Evolutionary conservation across 2,797 vertebrate genomes (phyloP).

Genomic region (Anas bernieri): DNA sequence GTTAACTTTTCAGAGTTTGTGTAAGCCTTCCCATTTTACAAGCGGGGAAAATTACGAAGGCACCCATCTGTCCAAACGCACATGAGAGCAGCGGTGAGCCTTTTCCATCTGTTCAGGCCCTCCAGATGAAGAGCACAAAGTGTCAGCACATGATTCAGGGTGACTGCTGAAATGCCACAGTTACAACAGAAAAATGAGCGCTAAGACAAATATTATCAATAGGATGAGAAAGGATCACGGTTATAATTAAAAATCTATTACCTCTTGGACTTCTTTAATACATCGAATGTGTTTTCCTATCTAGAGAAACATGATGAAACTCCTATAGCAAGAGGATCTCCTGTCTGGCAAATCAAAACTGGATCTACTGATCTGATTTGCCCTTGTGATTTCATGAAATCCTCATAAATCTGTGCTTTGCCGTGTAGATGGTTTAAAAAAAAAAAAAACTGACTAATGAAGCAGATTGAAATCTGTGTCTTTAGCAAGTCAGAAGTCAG

Average conservation of each 20-base stretch:
- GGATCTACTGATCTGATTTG: neutral
- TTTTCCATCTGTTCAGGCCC: neutral
- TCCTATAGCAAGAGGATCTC: neutral
- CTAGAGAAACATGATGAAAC: neutral
- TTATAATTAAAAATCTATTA: neutral
- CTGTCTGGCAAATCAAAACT: neutral
- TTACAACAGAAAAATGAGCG: neutral
- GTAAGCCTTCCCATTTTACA: neutral
- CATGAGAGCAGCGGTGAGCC: neutral
- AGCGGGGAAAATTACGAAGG: neutral
- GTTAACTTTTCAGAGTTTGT: neutral
- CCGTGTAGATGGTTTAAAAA: neutral
- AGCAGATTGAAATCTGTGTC: neutral
- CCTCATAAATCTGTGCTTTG: neutral
- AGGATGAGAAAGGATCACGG: neutral
- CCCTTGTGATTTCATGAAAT: accelerated
- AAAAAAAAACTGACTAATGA: neutral
- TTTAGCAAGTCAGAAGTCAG: neutral
- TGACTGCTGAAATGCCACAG: neutral
- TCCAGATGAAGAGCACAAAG: slow-evolving; percentile 1
- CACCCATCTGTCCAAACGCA: neutral
- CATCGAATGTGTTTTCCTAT: neutral
- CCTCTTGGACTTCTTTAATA: neutral
- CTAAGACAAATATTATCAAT: neutral
- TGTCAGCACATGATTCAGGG: neutral